phyloP scores from a whole-genome alignment of 2,113 vertebrate genomes.

The Aramus guarauna region DNA sequence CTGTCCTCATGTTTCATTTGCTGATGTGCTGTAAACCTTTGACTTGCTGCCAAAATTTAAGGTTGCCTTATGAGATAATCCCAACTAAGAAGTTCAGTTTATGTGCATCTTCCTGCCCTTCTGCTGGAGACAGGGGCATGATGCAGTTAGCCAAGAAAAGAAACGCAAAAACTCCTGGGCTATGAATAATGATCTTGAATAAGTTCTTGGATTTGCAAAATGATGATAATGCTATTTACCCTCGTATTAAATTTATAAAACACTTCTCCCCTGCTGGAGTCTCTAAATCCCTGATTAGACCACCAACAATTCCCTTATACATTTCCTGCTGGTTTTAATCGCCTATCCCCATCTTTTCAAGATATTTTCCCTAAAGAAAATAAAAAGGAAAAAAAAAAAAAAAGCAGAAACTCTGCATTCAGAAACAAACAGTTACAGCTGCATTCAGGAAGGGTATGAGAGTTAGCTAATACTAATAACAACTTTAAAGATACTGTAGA shows the following conservation, averaged over 20 bases:
- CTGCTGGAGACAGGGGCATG: background rate
- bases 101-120: slow-evolving; percentile 36
- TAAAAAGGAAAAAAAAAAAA: background rate
- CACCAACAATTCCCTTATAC: background rate
- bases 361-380: background rate
- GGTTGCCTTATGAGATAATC: background rate
- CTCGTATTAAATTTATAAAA: slow-evolving; percentile 10
- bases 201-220: slow-evolving; percentile 16
- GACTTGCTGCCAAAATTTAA: slow-evolving; percentile 2
- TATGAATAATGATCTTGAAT: background rate
- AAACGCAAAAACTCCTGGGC: background rate
- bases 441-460: background rate
- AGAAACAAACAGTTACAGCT: background rate
- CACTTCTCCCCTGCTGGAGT: background rate
- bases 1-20: background rate
- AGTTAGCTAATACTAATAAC: background rate
- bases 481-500: slow-evolving; percentile 18
- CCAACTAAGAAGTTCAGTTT: background rate
- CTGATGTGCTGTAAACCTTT: slow-evolving; percentile 12
- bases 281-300: slow-evolving; percentile 30
- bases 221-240: background rate
- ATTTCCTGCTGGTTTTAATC: slow-evolving; percentile 4
- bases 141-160: slow-evolving; percentile 44
- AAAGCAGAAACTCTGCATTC: background rate
- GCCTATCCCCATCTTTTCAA: background rate